Evolutionary conservation across 2,113 vertebrate species (phyloP).

Genomic region (Catharus fuscescens): DNA sequence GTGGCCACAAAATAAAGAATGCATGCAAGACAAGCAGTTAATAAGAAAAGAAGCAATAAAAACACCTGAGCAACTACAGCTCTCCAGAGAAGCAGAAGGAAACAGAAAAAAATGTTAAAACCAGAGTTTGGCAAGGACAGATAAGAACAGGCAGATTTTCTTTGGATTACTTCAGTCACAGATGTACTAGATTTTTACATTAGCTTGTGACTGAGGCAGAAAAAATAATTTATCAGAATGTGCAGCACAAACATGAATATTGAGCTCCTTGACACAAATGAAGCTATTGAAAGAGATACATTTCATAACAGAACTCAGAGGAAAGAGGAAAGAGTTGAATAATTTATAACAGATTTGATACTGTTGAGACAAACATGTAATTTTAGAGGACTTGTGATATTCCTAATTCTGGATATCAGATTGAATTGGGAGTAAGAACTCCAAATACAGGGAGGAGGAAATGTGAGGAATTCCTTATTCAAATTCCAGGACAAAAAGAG

Average conservation of each 20-base stretch:
- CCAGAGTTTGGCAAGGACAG: constrained; percentile 13
- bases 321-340: background rate
- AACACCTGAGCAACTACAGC: background rate
- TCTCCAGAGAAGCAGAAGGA: background rate
- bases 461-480: background rate
- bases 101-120: constrained; percentile 1
- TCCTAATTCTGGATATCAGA: background rate
- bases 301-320: constrained; percentile 27
- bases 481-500: background rate
- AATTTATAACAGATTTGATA: constrained; percentile 9
- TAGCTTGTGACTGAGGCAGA: background rate
- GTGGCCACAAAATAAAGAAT: background rate
- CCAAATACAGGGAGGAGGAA: background rate
- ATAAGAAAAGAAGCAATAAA: background rate
- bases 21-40: background rate
- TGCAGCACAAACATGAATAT: background rate
- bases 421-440: background rate
- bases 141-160: constrained; percentile 12
- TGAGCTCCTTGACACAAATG: constrained; percentile 11
- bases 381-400: background rate
- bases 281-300: background rate
- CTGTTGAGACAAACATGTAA: background rate
- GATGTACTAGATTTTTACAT: constrained; percentile 23
- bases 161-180: constrained; percentile 4
- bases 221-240: constrained; percentile 9